Evolutionary conservation across 30 jellyfish, hydroid and myxozoan genomes (phyloP).

Genomic region (Nemopilema nomurai): DNA sequence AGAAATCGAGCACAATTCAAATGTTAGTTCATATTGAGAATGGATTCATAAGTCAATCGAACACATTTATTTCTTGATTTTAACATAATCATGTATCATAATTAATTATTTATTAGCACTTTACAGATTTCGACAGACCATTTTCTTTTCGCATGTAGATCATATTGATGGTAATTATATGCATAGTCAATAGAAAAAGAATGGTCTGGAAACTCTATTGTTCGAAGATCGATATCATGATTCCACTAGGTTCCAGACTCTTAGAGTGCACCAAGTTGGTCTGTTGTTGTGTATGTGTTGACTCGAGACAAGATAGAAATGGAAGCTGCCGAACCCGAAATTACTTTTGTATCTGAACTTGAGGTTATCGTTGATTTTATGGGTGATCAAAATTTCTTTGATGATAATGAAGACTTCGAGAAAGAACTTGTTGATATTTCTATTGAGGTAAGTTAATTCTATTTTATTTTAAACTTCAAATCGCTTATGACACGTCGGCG

Average conservation of each 20-base stretch:
- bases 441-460: background rate
- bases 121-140: too few relatives aligned
- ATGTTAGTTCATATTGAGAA: too few relatives aligned
- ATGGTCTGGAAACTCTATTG: background rate
- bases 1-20: too few relatives aligned
- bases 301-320: background rate
- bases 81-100: too few relatives aligned
- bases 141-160: too few relatives aligned
- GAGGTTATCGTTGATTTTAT: slow-evolving; percentile 26
- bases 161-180: background rate
- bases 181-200: background rate
- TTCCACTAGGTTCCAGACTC: background rate
- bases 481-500: background rate
- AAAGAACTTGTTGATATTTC: background rate
- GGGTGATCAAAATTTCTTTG: background rate
- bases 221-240: background rate
- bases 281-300: background rate
- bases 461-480: background rate
- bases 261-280: background rate
- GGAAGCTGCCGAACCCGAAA: slow-evolving; percentile 25
- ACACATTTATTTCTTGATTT: too few relatives aligned
- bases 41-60: too few relatives aligned
- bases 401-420: slow-evolving; percentile 37
- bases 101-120: too few relatives aligned
- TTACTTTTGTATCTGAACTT: slow-evolving; percentile 34